Evolutionary conservation across 2,888 invertebrate genomes (phyloP).

Genomic region (Romanomermis culicivorax): DNA sequence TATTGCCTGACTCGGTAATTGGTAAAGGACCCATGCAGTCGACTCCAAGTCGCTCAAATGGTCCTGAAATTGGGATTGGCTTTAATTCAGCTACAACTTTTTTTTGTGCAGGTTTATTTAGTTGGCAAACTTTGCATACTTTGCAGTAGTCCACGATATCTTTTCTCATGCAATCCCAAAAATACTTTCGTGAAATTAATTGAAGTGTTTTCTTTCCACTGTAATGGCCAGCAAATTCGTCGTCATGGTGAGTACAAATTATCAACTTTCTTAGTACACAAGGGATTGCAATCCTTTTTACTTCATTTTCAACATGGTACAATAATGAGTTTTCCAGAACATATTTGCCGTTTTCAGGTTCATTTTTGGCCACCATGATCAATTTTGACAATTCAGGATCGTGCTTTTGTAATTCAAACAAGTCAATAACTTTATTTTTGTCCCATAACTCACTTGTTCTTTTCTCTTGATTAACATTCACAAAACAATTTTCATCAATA

Average conservation of each 20-base stretch:
- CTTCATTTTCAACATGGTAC: too few species aligned
- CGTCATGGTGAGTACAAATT: not conserved
- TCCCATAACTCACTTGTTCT: not conserved
- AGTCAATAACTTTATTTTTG: too few species aligned
- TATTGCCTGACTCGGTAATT: constrained; percentile 11
- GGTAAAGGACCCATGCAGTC: constrained; percentile 18
- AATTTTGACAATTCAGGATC: not conserved
- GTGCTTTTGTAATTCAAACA: not conserved
- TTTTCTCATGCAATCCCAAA: not conserved
- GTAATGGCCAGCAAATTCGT: constrained; percentile 1
- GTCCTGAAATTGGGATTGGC: constrained; percentile 10
- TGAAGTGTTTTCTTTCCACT: not conserved
- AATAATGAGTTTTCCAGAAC: too few species aligned
- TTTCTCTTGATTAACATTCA: too few species aligned
- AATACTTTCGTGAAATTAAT: not conserved
- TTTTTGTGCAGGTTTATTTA: not conserved
- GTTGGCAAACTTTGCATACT: not conserved
- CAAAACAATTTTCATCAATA: too few species aligned
- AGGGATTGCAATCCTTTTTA: too few species aligned
- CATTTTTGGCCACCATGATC: too few species aligned
- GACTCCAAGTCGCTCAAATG: constrained; percentile 15
- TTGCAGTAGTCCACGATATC: not conserved
- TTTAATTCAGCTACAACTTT: constrained; percentile 9
- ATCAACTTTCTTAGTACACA: not conserved
- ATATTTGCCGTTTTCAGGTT: too few species aligned